Percentiles rank a stretch among this genome's conserved stretches.
These are phyloP conservation scores for Coregonus sp. DNA, from an alignment of 2,797 vertebrate species.

Conservation along the genomic window DNA sequence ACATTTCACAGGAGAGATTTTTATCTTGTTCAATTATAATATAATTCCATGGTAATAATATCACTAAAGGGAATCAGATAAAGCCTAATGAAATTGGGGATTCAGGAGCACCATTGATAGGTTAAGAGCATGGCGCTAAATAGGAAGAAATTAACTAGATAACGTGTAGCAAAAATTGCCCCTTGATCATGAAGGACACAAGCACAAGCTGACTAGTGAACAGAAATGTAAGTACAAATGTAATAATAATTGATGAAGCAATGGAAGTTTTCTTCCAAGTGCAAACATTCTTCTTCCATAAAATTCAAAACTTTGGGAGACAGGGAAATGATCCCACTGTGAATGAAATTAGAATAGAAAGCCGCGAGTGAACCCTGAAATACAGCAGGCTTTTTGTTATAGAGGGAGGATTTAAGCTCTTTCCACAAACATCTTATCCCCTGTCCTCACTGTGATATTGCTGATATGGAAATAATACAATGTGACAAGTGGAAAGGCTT, in stretches of 20 bases:
- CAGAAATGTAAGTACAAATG: slow-evolving; percentile 3
- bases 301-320: slow-evolving; percentile 46
- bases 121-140: not conserved
- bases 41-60: not conserved
- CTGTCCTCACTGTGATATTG: slow-evolving; percentile 25
- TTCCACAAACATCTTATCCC: slow-evolving; percentile 67
- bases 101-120: not conserved
- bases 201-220: not conserved
- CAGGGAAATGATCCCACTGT: slow-evolving; percentile 46
- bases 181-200: not conserved
- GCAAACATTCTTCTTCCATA: slow-evolving; percentile 57
- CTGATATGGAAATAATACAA: slow-evolving; percentile 36
- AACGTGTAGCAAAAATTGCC: not conserved
- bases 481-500: not conserved
- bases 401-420: slow-evolving; percentile 67
- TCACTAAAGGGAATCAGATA: not conserved
- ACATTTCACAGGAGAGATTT: not conserved
- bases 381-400: slow-evolving; percentile 32
- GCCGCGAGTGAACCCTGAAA: slow-evolving; percentile 58
- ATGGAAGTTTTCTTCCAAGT: slow-evolving; percentile 32
- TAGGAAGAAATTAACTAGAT: not conserved
- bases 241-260: not conserved
- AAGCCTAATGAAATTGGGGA: not conserved
- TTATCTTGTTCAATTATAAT: not conserved
- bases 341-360: slow-evolving; percentile 67